phyloP scores from a whole-genome alignment of 2,113 vertebrate species.

The Daboia siamensis region DNA sequence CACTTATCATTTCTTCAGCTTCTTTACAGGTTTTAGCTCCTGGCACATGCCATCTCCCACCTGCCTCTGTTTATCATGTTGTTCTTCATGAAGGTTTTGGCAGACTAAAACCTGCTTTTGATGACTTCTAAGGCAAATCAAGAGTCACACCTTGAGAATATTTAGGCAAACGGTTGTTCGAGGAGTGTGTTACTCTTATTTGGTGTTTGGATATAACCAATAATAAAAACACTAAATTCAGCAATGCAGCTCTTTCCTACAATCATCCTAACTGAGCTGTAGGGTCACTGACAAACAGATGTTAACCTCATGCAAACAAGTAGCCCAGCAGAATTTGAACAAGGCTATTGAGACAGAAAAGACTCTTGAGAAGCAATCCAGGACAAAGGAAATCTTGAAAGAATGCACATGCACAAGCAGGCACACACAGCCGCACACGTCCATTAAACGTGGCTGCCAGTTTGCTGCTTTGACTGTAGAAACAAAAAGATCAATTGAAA shows the following conservation, averaged over 20 bases:
- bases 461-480: not conserved
- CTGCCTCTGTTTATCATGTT: not conserved
- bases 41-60: accelerated
- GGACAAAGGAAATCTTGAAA: conserved; percentile 17
- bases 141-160: accelerated
- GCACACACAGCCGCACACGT: not conserved
- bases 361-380: not conserved
- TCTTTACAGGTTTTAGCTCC: not conserved
- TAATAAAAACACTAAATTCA: not conserved
- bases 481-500: accelerated
- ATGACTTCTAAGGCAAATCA: not conserved
- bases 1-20: not conserved
- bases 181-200: not conserved
- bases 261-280: not conserved
- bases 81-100: accelerated
- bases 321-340: not conserved
- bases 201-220: not conserved
- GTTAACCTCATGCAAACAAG: not conserved
- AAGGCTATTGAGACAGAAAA: not conserved
- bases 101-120: not conserved
- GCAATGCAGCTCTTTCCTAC: not conserved
- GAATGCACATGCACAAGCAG: not conserved
- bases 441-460: not conserved
- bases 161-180: not conserved
- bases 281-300: not conserved